These are phyloP conservation scores for Colletes collaris DNA, from an alignment of 2,888 invertebrate genomes.

Conservation along the genomic window DNA sequence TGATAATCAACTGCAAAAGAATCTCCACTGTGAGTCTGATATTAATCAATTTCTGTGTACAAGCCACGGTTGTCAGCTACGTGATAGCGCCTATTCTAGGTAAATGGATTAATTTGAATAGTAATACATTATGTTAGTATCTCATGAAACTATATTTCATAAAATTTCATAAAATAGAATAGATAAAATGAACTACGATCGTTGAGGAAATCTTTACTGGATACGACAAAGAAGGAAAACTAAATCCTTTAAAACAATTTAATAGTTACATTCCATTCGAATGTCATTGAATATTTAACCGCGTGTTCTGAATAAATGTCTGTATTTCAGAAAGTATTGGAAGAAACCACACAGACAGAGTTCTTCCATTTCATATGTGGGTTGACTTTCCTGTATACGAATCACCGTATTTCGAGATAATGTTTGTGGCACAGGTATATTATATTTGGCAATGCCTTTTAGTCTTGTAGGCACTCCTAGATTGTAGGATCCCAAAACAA, in stretches of 20 bases:
- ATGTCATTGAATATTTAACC: no score
- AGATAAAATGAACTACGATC: no score
- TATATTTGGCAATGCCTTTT: no score
- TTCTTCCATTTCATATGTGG: slow-evolving; percentile 53
- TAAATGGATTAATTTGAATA: slow-evolving; percentile 2
- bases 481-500: no score
- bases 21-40: slow-evolving; percentile 10
- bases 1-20: slow-evolving; percentile 3
- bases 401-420: slow-evolving; percentile 55
- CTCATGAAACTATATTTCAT: no score
- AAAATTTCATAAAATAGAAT: no score
- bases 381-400: neutral
- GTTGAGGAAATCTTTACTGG: no score
- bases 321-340: slow-evolving; percentile 53
- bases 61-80: slow-evolving; percentile 22
- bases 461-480: no score
- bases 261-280: no score
- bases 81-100: slow-evolving; percentile 24
- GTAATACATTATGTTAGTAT: no score
- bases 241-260: no score
- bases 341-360: slow-evolving; percentile 53
- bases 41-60: slow-evolving; percentile 16
- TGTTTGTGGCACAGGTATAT: slow-evolving; percentile 27
- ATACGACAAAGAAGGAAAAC: no score
- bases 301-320: neutral